phyloP scores from a whole-genome alignment of 2,113 vertebrate genomes.

The Columba janthina region DNA sequence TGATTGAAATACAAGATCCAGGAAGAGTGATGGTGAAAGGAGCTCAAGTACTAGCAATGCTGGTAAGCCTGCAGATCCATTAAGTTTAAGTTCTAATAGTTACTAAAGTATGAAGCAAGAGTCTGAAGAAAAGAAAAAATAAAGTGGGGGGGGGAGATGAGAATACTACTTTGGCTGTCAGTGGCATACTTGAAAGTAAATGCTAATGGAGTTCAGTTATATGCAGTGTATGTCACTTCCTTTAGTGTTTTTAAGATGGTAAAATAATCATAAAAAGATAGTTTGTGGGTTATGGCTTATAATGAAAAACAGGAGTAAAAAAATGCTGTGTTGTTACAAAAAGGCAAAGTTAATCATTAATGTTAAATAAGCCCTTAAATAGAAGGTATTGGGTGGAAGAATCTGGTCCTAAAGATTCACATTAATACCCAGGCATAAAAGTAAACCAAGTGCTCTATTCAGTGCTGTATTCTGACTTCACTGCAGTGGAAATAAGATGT shows the following conservation, averaged over 20 bases:
- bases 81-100: not conserved
- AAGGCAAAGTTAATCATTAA: not conserved
- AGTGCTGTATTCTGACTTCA: not conserved
- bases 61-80: not conserved
- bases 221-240: not conserved
- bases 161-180: not conserved
- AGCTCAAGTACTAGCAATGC: not conserved
- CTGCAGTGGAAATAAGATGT: not conserved
- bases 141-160: not conserved
- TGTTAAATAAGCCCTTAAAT: not conserved
- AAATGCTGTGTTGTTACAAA: not conserved
- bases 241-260: conserved; percentile 22
- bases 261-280: conserved; percentile 30
- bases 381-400: not conserved
- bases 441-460: not conserved
- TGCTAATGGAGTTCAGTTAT: conserved; percentile 7
- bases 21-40: not conserved
- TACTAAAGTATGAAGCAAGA: not conserved
- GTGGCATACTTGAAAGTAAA: conserved; percentile 10
- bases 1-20: conserved; percentile 46
- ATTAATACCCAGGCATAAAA: not conserved
- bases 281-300: not conserved
- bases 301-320: not conserved
- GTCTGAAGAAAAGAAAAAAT: not conserved
- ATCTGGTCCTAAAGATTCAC: not conserved